A percentile compares a stretch with the other conserved stretches of the same genome.
phyloP scores from a whole-genome alignment of 92 coral and sea anemone genomes.

The Pocillopora grandis region DNA sequence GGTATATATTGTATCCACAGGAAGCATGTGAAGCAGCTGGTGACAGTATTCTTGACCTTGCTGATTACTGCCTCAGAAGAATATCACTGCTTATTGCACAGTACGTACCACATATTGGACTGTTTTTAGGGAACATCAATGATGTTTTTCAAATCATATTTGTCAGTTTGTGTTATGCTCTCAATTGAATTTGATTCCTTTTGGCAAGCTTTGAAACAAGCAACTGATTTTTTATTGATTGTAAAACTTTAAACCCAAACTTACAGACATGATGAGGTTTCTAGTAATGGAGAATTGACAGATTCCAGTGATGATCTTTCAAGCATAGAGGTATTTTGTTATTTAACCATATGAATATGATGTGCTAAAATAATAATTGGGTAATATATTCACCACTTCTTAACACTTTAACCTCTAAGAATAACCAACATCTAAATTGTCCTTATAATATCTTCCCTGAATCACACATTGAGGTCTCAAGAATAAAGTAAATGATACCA shows the following conservation, averaged over 20 bases:
- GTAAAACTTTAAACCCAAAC: background rate
- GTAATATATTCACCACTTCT: too few relatives aligned
- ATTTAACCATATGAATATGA: too few relatives aligned
- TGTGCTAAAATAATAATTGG: too few relatives aligned
- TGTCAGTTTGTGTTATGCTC: background rate
- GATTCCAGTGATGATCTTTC: conserved; percentile 29
- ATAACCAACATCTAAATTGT: too few relatives aligned
- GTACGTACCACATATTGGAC: conserved; percentile 22
- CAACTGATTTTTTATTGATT: background rate
- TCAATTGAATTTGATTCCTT: background rate
- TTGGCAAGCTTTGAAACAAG: background rate
- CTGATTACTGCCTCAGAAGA: conserved; percentile 94
- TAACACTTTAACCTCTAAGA: too few relatives aligned
- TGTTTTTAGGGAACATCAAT: background rate
- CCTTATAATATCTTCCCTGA: too few relatives aligned
- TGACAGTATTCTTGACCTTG: conserved; percentile 85
- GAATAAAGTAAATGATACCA: too few relatives aligned
- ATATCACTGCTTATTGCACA: conserved; percentile 78
- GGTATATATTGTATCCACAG: conserved; percentile 25
- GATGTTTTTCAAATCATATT: background rate
- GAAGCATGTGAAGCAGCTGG: conserved; percentile 98
- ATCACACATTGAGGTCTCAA: too few relatives aligned
- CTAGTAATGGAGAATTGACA: background rate
- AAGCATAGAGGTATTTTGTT: conserved; percentile 46
- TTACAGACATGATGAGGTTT: conserved; percentile 67